Conservation (phyloP, 1,140 invertebrate genomes). For the Hycleus phaleratus region DNA sequence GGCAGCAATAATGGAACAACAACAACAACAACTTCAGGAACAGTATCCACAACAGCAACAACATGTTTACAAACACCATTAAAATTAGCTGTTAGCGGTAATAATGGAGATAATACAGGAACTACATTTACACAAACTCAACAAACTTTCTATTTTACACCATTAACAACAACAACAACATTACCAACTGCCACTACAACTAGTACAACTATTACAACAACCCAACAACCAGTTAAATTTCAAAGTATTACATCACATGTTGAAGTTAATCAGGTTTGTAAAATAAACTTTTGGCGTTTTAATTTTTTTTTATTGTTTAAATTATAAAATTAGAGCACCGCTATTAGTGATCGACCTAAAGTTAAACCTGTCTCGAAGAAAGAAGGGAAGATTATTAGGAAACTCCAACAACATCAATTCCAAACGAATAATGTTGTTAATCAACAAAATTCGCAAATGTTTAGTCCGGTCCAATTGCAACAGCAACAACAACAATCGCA, state of each 20-base stretch:
- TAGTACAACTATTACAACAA: constrained; percentile 27
- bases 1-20: background rate
- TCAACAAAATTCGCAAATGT: constrained; percentile 43
- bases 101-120: constrained; percentile 1
- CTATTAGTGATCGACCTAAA: constrained; percentile 72
- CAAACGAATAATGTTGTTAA: constrained; percentile 34
- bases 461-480: constrained; percentile 35
- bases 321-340: constrained; percentile 51
- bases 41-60: constrained; percentile 4
- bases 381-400: constrained; percentile 54
- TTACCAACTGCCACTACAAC: constrained; percentile 22
- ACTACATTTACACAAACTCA: constrained; percentile 21
- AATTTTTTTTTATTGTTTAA: background rate
- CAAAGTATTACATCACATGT: constrained; percentile 33
- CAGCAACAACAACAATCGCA: constrained; percentile 39
- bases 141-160: constrained; percentile 35
- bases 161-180: constrained; percentile 24
- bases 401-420: constrained; percentile 37
- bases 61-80: constrained; percentile 17
- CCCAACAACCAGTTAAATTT: constrained; percentile 34
- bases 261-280: constrained; percentile 44
- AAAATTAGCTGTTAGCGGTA: constrained; percentile 21
- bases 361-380: constrained; percentile 71
- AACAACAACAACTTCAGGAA: constrained; percentile 3
- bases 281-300: background rate